Percentiles rank a stretch among this genome's conserved stretches.
Conservation (phyloP, 2,797 vertebrate species). For the Chiloscyllium punctatum region DNA sequence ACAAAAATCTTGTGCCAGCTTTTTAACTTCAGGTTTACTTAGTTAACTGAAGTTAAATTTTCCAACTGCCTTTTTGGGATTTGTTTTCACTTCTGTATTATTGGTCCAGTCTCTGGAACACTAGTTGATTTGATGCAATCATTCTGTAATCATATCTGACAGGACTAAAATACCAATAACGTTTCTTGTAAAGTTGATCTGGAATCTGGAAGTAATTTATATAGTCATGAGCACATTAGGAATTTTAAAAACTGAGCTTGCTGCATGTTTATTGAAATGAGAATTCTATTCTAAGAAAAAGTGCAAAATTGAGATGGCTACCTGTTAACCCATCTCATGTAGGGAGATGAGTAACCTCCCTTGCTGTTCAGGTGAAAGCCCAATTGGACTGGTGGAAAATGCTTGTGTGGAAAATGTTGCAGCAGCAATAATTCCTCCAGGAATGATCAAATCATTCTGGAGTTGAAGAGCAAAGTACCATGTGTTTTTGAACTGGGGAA, state of each 20-base stretch:
- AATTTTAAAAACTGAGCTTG: background rate
- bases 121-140: background rate
- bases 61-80: background rate
- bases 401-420: constrained; percentile 6
- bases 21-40: background rate
- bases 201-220: background rate
- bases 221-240: background rate
- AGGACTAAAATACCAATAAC: background rate
- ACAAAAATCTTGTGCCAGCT: background rate
- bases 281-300: background rate
- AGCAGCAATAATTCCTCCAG: background rate
- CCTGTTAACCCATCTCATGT: background rate
- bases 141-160: background rate
- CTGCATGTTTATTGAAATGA: background rate
- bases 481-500: background rate
- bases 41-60: background rate
- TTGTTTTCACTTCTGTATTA: background rate
- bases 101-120: background rate
- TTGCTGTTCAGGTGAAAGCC: background rate
- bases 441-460: background rate
- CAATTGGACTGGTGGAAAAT: background rate
- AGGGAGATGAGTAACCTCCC: background rate
- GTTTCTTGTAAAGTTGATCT: background rate
- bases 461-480: background rate
- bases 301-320: background rate